Evolutionary conservation across 2,113 vertebrate species (phyloP).

Genomic region (Oreochromis niloticus): DNA sequence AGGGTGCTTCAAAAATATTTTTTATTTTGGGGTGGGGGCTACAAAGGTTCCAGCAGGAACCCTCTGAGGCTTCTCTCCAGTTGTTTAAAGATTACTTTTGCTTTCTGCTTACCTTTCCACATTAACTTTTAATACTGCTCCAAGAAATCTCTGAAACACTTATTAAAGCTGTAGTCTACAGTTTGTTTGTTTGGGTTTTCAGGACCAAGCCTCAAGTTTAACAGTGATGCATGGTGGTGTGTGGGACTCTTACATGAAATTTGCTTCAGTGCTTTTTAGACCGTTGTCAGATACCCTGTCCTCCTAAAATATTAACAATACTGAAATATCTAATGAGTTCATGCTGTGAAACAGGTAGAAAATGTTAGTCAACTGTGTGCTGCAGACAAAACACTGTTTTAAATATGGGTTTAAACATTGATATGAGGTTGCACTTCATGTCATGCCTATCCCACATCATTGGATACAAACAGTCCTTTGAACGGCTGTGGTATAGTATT

Average conservation of each 20-base stretch:
- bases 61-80: background rate
- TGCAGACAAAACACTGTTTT: background rate
- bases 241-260: background rate
- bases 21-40: background rate
- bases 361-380: background rate
- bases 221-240: background rate
- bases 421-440: background rate
- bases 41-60: background rate
- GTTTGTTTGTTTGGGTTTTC: background rate
- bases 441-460: background rate
- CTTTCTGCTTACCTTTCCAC: background rate
- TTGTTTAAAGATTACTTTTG: slow-evolving; percentile 5
- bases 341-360: background rate
- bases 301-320: background rate
- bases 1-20: background rate
- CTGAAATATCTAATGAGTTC: background rate
- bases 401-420: background rate
- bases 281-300: background rate
- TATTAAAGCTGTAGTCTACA: background rate
- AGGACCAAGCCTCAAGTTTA: background rate
- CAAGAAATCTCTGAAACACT: background rate
- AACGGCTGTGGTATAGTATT: background rate
- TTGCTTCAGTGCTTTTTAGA: background rate
- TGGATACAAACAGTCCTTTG: background rate
- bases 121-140: slow-evolving; percentile 5